Percentiles rank a stretch among this genome's conserved stretches.
These are phyloP conservation scores for Anisognathus igniventris DNA, from an alignment of 2,797 vertebrate genomes.

Conservation along the genomic window DNA sequence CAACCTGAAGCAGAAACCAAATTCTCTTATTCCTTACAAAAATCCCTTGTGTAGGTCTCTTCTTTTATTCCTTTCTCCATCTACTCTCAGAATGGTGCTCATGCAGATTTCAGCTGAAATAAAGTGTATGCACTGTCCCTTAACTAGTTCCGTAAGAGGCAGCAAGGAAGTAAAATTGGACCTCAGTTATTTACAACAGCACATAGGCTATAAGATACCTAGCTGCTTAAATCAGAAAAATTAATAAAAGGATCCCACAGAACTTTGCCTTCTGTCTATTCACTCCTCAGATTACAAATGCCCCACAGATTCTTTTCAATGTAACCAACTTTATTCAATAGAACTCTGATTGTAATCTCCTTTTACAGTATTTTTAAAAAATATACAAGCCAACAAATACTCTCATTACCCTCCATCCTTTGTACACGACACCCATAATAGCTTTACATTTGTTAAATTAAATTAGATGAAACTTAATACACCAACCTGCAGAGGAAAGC, in stretches of 20 bases:
- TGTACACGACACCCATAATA: not conserved
- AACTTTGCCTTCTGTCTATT: not conserved
- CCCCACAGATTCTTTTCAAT: not conserved
- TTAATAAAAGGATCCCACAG: not conserved
- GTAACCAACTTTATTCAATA: not conserved
- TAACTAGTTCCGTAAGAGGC: not conserved
- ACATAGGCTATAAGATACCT: not conserved
- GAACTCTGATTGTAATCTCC: not conserved
- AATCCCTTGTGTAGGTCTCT: not conserved
- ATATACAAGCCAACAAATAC: not conserved
- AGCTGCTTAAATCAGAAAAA: not conserved
- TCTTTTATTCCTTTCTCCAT: not conserved
- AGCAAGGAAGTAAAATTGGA: not conserved
- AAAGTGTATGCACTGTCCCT: accelerated
- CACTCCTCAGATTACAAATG: not conserved
- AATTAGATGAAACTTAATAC: not conserved
- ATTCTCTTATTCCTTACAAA: not conserved
- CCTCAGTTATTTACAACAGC: not conserved
- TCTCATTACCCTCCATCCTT: too few relatives aligned
- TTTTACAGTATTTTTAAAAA: not conserved
- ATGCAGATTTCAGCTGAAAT: not conserved
- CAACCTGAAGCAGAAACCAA: not conserved
- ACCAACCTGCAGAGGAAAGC: not conserved
- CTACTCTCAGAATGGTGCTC: not conserved
- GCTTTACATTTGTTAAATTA: not conserved